Base-by-base conservation (phyloP, 2,888 invertebrate species). In the Agrotis exclamationis region DNA sequence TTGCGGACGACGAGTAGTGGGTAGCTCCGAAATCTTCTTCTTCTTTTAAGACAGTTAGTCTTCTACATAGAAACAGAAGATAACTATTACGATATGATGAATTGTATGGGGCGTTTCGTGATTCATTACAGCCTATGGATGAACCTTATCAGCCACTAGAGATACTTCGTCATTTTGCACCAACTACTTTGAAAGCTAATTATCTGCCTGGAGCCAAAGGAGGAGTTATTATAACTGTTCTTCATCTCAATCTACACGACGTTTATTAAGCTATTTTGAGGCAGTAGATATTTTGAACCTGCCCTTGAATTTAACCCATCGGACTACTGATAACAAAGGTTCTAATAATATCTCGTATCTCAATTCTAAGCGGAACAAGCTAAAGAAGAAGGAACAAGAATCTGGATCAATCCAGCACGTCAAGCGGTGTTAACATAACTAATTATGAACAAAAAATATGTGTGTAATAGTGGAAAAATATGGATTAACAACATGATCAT, bases 391-490 rank as follows among this genome's bases (percentile, higher is more conserved):
- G 50, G 20, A 69, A 76, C 50, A 51, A 57, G 11, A 51, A 66
- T 53, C 28, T 48, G 39, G 39, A 51, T 57, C 47, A 51, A 62
- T 70, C 62, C 18, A 62, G n/a, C 70, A 70, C 56, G 76, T 62
- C 69, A 69, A 51, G 47, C 50, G n/a, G 69, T 74, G 70, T 69
- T 76, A 76, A 69, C 76, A 28, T 57, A 51, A 18, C 48, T 76
- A 63, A 76, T 76, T 74, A 76, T 63, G 14, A 76, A 70, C 39
- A 24, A 76, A 74, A 74, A 58, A 24, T 6, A 70, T 63, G 63
- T 77, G 62, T 59, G 50, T 58, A 58, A 78, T 47, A 76, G 53
- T 47, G 39, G 62, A 39, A 74, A 62, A 64, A 63, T 79, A 78
- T 63, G 63, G 53, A 76, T 72, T 66, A 79, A 57, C 60, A 66